Conservation (phyloP, 2,797 vertebrate genomes). For the Rhinoraja longicauda region DNA sequence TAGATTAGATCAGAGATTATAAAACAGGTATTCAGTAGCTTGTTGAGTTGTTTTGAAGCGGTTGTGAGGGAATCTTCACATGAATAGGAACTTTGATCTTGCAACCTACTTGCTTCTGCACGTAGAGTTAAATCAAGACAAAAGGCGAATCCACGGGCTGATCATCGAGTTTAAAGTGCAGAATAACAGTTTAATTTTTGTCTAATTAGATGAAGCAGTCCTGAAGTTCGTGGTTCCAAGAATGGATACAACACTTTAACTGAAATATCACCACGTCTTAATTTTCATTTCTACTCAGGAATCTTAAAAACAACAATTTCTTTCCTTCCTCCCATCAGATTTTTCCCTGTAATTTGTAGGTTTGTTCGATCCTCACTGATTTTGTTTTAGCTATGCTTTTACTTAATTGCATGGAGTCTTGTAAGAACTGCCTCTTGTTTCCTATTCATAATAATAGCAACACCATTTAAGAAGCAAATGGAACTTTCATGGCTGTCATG, state of each 20-base stretch:
- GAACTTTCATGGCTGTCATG: background rate
- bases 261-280: background rate
- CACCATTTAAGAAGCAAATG: background rate
- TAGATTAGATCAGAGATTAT: constrained; percentile 22
- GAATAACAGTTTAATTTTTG: constrained; percentile 33
- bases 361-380: background rate
- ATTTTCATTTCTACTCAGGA: background rate
- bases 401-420: background rate
- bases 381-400: background rate
- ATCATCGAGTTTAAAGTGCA: constrained; percentile 22
- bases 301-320: background rate
- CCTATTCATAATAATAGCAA: background rate
- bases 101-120: constrained; percentile 1
- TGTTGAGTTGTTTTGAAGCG: constrained; percentile 17
- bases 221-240: background rate
- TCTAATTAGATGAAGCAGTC: constrained; percentile 11
- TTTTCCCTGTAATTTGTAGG: background rate
- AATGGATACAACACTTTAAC: constrained; percentile 10
- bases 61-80: constrained; percentile 3
- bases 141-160: constrained; percentile 25
- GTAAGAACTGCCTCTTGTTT: background rate
- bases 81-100: background rate
- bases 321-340: background rate
- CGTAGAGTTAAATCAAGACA: background rate
- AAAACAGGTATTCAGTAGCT: constrained; percentile 24